phyloP scores from a whole-genome alignment of 2,113 vertebrate species.

The Tyrannus savana region DNA sequence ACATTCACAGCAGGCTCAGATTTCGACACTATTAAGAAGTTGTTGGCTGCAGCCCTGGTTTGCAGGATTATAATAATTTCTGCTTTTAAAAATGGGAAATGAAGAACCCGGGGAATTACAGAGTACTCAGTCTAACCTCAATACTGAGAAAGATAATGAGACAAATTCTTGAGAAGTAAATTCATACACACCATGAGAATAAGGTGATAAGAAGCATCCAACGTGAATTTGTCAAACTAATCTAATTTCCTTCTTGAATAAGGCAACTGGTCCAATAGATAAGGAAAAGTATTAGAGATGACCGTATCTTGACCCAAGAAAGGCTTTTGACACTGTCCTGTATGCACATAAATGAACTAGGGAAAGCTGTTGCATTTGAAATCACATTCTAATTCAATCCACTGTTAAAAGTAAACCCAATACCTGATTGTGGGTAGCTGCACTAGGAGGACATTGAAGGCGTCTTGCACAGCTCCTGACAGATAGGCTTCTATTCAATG shows the following conservation, averaged over 20 bases:
- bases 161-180: background rate
- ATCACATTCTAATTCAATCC: background rate
- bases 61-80: background rate
- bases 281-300: background rate
- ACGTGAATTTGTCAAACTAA: background rate
- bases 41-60: background rate
- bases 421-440: background rate
- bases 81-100: background rate
- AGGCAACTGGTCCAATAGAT: background rate
- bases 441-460: background rate
- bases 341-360: background rate
- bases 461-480: background rate
- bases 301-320: background rate
- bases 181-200: background rate
- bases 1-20: background rate
- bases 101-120: background rate
- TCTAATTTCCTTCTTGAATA: background rate
- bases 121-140: background rate
- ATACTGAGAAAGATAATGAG: background rate
- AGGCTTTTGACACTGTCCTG: background rate
- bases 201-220: background rate
- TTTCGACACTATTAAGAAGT: background rate
- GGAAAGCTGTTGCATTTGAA: background rate
- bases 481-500: fast-evolving
- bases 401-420: background rate